A percentile compares a stretch with the other conserved stretches of the same genome.
Evolutionary conservation across 2,888 invertebrate genomes (phyloP).

Genomic region (Orthosia cruda): DNA sequence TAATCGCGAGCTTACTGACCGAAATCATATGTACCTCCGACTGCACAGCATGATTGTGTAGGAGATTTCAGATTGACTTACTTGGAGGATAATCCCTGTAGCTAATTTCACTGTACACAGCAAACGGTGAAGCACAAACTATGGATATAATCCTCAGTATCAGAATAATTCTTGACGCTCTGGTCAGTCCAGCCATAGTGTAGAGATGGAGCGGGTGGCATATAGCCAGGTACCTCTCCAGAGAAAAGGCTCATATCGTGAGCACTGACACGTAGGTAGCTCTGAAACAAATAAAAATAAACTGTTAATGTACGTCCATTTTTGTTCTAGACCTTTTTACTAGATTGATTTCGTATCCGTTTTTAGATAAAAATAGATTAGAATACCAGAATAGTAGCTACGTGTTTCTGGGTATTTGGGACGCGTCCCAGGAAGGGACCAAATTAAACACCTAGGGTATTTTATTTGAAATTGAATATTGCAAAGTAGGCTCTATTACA

Average conservation of each 20-base stretch:
- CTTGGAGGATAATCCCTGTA: conserved; percentile 95
- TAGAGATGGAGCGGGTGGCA: conserved; percentile 96
- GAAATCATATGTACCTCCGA: too few relatives aligned
- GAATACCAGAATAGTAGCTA: neutral
- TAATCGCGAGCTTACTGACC: too few relatives aligned
- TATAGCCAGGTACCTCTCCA: conserved; percentile 97
- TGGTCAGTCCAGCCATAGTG: conserved; percentile 95
- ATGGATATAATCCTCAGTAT: conserved; percentile 95
- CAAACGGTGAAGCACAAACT: conserved; percentile 95
- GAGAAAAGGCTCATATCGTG: conserved; percentile 97
- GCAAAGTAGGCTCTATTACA: neutral
- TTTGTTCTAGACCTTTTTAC: conserved; percentile 2
- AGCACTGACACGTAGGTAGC: conserved; percentile 97
- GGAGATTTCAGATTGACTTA: conserved; percentile 77
- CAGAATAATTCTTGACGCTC: conserved; percentile 95
- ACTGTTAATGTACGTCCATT: too few relatives aligned
- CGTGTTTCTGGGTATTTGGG: neutral
- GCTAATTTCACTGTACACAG: conserved; percentile 94
- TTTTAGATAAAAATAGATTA: conserved; percentile 1
- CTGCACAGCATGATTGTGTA: neutral
- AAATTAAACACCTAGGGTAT: neutral
- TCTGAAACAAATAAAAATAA: conserved; percentile 87
- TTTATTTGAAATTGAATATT: conserved; percentile 6
- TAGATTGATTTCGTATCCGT: conserved; percentile 24
- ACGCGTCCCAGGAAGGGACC: neutral